Conservation (phyloP, 2,888 invertebrate genomes). For the Lochmaea crataegi region DNA sequence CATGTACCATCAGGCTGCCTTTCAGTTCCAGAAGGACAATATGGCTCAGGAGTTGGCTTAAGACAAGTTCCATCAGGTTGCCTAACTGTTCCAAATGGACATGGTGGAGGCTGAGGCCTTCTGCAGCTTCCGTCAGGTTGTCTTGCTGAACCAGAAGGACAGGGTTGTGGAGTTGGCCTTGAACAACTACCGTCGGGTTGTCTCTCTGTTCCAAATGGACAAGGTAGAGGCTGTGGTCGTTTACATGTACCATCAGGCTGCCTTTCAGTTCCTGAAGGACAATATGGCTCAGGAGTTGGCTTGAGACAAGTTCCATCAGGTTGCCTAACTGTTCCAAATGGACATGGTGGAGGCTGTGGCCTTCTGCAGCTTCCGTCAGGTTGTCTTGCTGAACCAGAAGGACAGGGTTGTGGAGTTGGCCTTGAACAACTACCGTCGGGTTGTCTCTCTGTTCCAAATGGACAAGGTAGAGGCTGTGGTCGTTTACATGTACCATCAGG, state of each 20-base stretch:
- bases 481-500: conserved; percentile 34
- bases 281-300: conserved; percentile 16
- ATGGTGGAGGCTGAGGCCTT: conserved; percentile 14
- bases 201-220: conserved; percentile 26
- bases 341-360: conserved; percentile 32
- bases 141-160: conserved; percentile 37
- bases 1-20: conserved; percentile 38
- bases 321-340: conserved; percentile 31
- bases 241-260: conserved; percentile 24
- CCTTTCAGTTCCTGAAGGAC: conserved; percentile 26
- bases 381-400: conserved; percentile 21
- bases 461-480: conserved; percentile 34
- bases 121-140: conserved; percentile 34
- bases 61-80: conserved; percentile 33
- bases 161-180: conserved; percentile 35
- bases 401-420: conserved; percentile 34
- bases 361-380: conserved; percentile 33
- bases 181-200: conserved; percentile 19
- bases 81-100: conserved; percentile 42
- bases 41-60: neutral
- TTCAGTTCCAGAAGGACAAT: conserved; percentile 28
- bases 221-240: conserved; percentile 20
- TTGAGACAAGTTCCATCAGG: conserved; percentile 35
- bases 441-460: conserved; percentile 19
- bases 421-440: conserved; percentile 36